These are phyloP conservation scores for Aphelenchoides besseyi DNA, from an alignment of 1,140 invertebrate genomes.

Conservation along the genomic window DNA sequence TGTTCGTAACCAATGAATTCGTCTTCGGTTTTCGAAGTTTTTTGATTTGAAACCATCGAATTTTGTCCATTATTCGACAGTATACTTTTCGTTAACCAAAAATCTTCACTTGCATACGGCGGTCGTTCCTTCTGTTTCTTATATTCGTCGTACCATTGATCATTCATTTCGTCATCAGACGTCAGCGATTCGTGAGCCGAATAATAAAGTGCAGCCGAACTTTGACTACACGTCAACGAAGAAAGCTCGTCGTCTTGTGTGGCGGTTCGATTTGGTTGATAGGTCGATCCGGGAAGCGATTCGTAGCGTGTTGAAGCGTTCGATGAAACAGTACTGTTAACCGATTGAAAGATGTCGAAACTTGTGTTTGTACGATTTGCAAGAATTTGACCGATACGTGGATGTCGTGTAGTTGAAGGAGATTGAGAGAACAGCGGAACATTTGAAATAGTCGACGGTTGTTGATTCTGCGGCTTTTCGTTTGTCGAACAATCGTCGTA, in stretches of 20 bases:
- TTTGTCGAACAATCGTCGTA: background rate
- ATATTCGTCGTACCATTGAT: background rate
- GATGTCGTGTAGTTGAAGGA: background rate
- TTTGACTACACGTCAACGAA: background rate
- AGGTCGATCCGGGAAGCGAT: constrained; percentile 8
- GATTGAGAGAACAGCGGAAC: background rate
- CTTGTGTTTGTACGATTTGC: background rate
- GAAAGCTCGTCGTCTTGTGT: background rate
- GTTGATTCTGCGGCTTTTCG: background rate
- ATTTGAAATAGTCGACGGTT: background rate
- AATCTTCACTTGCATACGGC: background rate
- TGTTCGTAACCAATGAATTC: constrained; percentile 8
- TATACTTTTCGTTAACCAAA: background rate
- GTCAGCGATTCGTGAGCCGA: background rate
- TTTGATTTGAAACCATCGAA: background rate
- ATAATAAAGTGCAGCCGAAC: background rate
- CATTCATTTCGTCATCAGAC: constrained; percentile 8
- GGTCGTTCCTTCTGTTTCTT: background rate
- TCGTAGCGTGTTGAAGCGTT: constrained; percentile 7
- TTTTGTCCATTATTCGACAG: background rate
- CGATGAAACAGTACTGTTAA: background rate
- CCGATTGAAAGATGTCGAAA: background rate
- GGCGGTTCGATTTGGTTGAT: background rate
- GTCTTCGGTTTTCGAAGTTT: background rate
- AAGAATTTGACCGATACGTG: background rate